Conservation (phyloP, 2,888 invertebrate genomes). For the Calameuta filiformis region DNA sequence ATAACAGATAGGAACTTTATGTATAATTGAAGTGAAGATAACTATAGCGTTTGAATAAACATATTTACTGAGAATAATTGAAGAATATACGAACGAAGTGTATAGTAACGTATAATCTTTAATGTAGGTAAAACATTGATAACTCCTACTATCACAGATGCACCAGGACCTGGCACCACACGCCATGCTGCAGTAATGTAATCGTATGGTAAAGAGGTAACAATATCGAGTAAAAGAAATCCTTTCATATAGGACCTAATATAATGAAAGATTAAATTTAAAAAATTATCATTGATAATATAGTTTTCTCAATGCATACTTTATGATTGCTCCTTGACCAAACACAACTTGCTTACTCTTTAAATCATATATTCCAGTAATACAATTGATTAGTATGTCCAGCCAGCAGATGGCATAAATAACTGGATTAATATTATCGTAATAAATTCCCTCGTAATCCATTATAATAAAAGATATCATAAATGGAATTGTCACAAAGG, state of each 20-base stretch:
- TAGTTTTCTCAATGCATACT: constrained; percentile 30
- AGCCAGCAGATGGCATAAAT: constrained; percentile 56
- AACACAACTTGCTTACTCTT: constrained; percentile 36
- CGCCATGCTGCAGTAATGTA: constrained; percentile 50
- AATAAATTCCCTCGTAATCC: constrained; percentile 40
- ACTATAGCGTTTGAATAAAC: neutral
- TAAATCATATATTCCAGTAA: constrained; percentile 47
- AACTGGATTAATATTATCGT: constrained; percentile 45
- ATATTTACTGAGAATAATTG: constrained; percentile 47
- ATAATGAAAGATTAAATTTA: constrained; percentile 8
- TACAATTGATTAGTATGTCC: constrained; percentile 48
- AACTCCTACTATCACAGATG: constrained; percentile 30
- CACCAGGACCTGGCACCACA: constrained; percentile 40
- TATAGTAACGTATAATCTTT: constrained; percentile 50
- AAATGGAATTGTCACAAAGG: constrained; percentile 55
- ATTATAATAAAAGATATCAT: constrained; percentile 49
- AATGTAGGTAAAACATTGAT: constrained; percentile 53
- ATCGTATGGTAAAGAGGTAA: constrained; percentile 58
- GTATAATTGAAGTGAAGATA: neutral
- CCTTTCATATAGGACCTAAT: constrained; percentile 44
- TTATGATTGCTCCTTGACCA: constrained; percentile 41
- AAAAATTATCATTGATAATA: neutral
- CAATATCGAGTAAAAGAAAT: constrained; percentile 47
- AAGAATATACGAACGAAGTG: constrained; percentile 38
- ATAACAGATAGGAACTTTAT: constrained; percentile 9